Evolutionary conservation across 2,797 vertebrate species (phyloP).

Genomic region (Hoplostethus atlanticus): DNA sequence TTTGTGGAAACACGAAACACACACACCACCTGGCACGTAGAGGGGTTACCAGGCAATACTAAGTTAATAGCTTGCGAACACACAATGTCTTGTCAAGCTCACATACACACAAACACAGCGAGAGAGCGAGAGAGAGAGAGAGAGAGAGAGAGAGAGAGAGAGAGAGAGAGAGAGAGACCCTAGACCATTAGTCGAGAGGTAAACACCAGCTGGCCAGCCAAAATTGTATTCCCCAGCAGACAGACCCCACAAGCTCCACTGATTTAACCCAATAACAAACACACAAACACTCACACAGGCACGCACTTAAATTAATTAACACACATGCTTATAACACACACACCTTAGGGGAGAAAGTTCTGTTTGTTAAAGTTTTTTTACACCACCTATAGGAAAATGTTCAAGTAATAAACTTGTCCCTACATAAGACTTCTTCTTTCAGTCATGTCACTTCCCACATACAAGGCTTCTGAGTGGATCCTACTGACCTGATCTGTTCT

Average conservation of each 20-base stretch:
- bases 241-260: slow-evolving; percentile 14
- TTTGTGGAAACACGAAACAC: slow-evolving; percentile 6
- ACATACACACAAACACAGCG: not conserved
- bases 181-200: slow-evolving; percentile 57
- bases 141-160: too few species aligned
- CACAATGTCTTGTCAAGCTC: not conserved
- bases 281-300: slow-evolving; percentile 2
- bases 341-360: not conserved
- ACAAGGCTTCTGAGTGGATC: too few species aligned
- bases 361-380: too few species aligned
- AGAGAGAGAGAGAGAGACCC: not conserved
- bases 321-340: slow-evolving; percentile 13
- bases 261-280: slow-evolving; percentile 30
- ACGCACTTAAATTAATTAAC: not conserved
- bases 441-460: too few species aligned
- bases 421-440: too few species aligned
- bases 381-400: too few species aligned
- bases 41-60: slow-evolving; percentile 33
- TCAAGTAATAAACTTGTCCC: too few species aligned
- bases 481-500: too few species aligned
- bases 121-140: too few species aligned
- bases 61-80: slow-evolving; percentile 3
- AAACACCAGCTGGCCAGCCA: slow-evolving; percentile 79
- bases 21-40: slow-evolving; percentile 17
- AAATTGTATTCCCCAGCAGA: slow-evolving; percentile 47